Conservation (phyloP, 2,888 invertebrate genomes). For the Sarcophaga rosellei region DNA sequence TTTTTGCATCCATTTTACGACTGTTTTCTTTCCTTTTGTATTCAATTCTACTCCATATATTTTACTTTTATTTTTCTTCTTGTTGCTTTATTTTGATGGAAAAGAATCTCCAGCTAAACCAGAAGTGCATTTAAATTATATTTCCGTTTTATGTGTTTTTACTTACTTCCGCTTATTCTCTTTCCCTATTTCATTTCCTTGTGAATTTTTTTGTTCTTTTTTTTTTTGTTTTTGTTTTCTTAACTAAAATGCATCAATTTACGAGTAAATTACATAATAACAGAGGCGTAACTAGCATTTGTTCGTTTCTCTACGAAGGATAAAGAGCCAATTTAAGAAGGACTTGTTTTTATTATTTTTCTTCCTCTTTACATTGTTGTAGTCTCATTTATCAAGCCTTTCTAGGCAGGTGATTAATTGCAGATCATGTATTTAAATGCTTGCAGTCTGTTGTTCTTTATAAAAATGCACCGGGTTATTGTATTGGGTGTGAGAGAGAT, state of each 20-base stretch:
- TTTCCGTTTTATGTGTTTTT: conserved; percentile 60
- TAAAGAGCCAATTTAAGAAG: too few species aligned
- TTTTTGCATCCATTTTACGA: conserved; percentile 55
- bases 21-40: conserved; percentile 3
- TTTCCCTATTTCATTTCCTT: background rate
- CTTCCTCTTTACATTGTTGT: too few species aligned
- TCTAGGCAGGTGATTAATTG: too few species aligned
- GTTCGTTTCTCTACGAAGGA: too few species aligned
- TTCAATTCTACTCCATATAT: too few species aligned
- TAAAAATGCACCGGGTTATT: too few species aligned
- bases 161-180: conserved; percentile 50
- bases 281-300: background rate
- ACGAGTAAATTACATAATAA: conserved; percentile 9
- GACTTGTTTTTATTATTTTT: too few species aligned
- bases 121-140: conserved; percentile 61
- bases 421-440: too few species aligned
- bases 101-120: conserved; percentile 37
- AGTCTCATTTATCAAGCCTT: too few species aligned
- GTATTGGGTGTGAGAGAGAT: too few species aligned
- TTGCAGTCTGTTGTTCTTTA: too few species aligned
- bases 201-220: background rate
- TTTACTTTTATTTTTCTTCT: background rate
- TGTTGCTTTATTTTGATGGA: conserved; percentile 15
- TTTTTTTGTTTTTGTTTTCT: conserved; percentile 1
- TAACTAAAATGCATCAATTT: conserved; percentile 51